A percentile compares a stretch with the other conserved stretches of the same genome.
These are phyloP conservation scores for Lycorma delicatula DNA, from an alignment of 1,140 invertebrate genomes.

Conservation along the genomic window DNA sequence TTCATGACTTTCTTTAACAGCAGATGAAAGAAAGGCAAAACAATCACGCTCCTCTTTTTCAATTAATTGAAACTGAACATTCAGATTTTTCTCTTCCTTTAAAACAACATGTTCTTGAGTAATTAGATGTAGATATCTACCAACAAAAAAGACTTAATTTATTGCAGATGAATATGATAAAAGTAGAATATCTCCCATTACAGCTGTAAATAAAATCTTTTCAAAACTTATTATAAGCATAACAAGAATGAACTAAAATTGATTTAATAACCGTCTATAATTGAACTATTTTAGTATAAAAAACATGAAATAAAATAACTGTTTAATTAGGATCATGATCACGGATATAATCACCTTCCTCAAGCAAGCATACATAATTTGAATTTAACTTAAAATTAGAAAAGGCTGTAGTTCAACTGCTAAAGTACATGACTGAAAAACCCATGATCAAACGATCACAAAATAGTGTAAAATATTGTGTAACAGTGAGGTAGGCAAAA, in stretches of 20 bases:
- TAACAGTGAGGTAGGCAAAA: neutral
- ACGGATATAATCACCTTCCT: neutral
- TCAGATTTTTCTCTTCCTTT: constrained; percentile 29
- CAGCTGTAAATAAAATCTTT: neutral
- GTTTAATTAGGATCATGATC: neutral
- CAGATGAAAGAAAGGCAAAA: constrained; percentile 54
- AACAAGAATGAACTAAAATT: neutral
- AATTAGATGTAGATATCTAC: constrained; percentile 38
- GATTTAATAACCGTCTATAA: neutral
- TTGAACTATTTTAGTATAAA: neutral
- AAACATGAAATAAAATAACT: neutral
- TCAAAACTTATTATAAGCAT: neutral
- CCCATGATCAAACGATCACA: neutral
- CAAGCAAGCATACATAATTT: neutral
- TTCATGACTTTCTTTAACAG: constrained; percentile 61
- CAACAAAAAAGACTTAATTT: constrained; percentile 2
- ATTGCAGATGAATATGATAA: neutral
- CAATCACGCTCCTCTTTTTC: constrained; percentile 54
- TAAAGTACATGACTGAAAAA: too few species aligned
- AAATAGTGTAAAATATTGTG: neutral
- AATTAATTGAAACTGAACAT: constrained; percentile 21
- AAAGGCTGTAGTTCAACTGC: neutral
- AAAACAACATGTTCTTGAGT: constrained; percentile 37
- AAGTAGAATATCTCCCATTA: neutral
- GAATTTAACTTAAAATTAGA: neutral